These are phyloP conservation scores for Petrocephalus sullivani DNA, from an alignment of 2,797 vertebrate species.

Conservation along the genomic window DNA sequence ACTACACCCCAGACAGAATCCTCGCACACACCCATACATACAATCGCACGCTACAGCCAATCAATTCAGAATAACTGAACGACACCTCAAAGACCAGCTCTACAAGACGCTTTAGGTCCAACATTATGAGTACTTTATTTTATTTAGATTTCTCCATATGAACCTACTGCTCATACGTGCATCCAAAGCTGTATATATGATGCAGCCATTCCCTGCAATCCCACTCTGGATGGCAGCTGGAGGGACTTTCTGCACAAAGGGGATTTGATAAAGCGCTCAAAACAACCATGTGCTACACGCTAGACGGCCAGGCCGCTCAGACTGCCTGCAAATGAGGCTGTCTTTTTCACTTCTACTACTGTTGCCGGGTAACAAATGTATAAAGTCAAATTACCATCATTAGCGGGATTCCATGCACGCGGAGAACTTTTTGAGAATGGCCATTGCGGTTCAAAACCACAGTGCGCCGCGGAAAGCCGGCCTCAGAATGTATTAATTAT, in stretches of 20 bases:
- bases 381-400: background rate
- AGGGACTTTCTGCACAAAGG: background rate
- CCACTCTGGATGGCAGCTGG: background rate
- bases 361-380: background rate
- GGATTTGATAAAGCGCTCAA: constrained; percentile 11
- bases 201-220: background rate
- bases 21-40: background rate
- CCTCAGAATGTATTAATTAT: background rate
- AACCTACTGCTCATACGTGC: background rate
- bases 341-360: background rate
- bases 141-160: background rate
- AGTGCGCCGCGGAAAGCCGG: background rate
- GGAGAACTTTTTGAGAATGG: background rate
- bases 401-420: background rate
- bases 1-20: background rate
- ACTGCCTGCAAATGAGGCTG: background rate
- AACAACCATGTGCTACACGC: background rate
- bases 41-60: background rate
- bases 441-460: background rate
- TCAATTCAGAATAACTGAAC: background rate
- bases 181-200: background rate
- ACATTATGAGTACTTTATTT: background rate
- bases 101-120: background rate
- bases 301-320: background rate
- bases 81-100: too few species aligned